Evolutionary conservation across 2,113 vertebrate genomes (phyloP).

Genomic region (Pelvicachromis taeniatus): DNA sequence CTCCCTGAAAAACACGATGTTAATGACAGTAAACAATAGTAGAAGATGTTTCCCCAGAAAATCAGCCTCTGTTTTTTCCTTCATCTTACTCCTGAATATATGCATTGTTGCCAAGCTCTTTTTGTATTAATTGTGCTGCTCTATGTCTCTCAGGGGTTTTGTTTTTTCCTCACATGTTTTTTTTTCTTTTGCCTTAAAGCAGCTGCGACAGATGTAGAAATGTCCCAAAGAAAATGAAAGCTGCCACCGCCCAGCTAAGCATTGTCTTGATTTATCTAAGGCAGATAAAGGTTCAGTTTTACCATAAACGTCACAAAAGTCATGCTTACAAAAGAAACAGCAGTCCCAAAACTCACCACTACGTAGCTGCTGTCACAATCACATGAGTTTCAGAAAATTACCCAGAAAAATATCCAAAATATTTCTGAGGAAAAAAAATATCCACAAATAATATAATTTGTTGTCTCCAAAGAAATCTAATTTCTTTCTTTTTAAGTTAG

Average conservation of each 20-base stretch:
- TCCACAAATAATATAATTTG: not conserved
- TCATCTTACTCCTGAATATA: not conserved
- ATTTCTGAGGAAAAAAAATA: not conserved
- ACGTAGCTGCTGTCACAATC: not conserved
- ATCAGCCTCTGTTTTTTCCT: not conserved
- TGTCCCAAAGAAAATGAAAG: not conserved
- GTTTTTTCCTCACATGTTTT: not conserved
- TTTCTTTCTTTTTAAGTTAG: not conserved
- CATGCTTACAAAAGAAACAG: not conserved
- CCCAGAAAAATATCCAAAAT: not conserved
- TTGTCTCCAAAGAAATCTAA: not conserved
- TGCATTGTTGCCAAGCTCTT: not conserved
- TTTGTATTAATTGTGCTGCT: not conserved
- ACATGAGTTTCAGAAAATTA: not conserved
- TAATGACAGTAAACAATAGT: not conserved
- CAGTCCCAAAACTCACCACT: not conserved
- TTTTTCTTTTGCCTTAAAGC: not conserved
- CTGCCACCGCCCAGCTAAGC: not conserved
- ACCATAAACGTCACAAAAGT: not conserved
- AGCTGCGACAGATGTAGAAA: not conserved
- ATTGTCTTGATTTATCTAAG: not conserved
- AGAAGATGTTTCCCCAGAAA: not conserved
- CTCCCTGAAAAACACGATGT: not conserved
- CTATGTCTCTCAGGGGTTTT: not conserved
- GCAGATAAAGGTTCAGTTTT: not conserved